Percentiles rank a stretch among this genome's conserved stretches.
phyloP scores from a whole-genome alignment of 2,888 invertebrate genomes.

The Osmoderma eremita region DNA sequence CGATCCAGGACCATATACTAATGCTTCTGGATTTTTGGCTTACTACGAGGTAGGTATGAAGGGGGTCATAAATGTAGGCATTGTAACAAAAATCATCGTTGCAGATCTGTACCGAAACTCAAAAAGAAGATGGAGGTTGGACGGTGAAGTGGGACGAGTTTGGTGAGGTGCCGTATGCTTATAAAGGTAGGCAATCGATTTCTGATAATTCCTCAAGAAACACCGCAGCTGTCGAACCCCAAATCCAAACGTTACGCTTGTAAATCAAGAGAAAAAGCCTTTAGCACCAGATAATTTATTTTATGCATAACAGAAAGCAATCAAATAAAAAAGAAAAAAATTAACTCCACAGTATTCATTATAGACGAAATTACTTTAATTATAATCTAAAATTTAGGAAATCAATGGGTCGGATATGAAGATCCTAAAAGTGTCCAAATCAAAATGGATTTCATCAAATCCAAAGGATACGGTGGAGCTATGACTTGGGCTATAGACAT shows the following conservation, averaged over 20 bases:
- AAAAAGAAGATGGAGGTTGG: constrained; percentile 78
- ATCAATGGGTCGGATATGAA: constrained; percentile 93
- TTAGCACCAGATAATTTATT: too few relatives aligned
- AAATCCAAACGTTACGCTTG: too few relatives aligned
- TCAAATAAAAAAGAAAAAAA: background rate
- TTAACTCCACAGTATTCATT: background rate
- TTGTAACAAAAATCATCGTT: constrained; percentile 34
- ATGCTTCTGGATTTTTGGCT: constrained; percentile 86
- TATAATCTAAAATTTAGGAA: constrained; percentile 64
- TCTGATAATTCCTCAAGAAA: background rate
- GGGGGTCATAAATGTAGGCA: background rate
- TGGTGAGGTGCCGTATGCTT: constrained; percentile 86
- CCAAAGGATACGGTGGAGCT: constrained; percentile 85
- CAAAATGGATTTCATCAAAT: constrained; percentile 89
- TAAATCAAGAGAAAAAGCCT: too few relatives aligned
- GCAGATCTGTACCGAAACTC: constrained; percentile 82
- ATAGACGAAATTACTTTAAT: background rate
- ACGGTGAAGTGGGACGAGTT: constrained; percentile 84
- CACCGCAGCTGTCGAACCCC: too few relatives aligned
- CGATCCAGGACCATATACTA: constrained; percentile 84
- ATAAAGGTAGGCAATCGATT: constrained; percentile 69
- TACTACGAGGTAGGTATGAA: constrained; percentile 77
- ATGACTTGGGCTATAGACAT: constrained; percentile 95
- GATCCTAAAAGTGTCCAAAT: constrained; percentile 82
- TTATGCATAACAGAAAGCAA: too few relatives aligned